Conservation (phyloP, 1,140 invertebrate species). For the Antheraea mylitta region DNA sequence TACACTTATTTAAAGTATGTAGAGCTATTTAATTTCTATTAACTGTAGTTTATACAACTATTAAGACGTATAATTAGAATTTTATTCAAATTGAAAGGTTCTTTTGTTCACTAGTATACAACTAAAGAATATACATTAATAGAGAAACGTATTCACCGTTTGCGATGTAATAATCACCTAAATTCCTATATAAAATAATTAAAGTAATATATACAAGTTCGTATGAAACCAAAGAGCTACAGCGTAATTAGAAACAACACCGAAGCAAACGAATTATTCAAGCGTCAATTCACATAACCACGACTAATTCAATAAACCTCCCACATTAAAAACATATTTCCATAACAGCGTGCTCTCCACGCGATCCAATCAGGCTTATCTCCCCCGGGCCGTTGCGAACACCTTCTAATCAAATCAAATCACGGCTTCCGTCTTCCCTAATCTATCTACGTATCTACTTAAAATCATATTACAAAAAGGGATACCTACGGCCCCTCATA, state of each 20-base stretch:
- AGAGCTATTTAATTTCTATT: too few species aligned
- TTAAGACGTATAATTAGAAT: too few species aligned
- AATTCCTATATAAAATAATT: neutral
- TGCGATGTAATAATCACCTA: neutral
- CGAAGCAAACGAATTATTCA: slow-evolving; percentile 57
- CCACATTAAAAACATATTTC: slow-evolving; percentile 78
- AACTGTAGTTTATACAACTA: too few species aligned
- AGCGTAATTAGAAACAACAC: slow-evolving; percentile 37
- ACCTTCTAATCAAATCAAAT: slow-evolving; percentile 79
- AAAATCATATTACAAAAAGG: slow-evolving; percentile 77
- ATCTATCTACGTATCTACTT: slow-evolving; percentile 75
- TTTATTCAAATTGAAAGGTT: too few species aligned
- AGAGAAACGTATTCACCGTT: neutral
- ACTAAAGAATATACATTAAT: neutral
- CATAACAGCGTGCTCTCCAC: slow-evolving; percentile 51
- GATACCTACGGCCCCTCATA: slow-evolving; percentile 73
- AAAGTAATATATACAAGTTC: neutral
- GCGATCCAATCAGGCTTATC: slow-evolving; percentile 74
- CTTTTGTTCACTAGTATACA: too few species aligned
- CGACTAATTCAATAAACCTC: slow-evolving; percentile 72
- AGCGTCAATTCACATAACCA: slow-evolving; percentile 57
- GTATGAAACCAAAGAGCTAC: slow-evolving; percentile 33
- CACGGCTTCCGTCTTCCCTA: slow-evolving; percentile 74
- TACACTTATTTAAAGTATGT: too few species aligned
- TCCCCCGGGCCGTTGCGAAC: slow-evolving; percentile 64